phyloP scores from a whole-genome alignment of 2,113 vertebrate genomes.

The Seriola quinqueradiata region DNA sequence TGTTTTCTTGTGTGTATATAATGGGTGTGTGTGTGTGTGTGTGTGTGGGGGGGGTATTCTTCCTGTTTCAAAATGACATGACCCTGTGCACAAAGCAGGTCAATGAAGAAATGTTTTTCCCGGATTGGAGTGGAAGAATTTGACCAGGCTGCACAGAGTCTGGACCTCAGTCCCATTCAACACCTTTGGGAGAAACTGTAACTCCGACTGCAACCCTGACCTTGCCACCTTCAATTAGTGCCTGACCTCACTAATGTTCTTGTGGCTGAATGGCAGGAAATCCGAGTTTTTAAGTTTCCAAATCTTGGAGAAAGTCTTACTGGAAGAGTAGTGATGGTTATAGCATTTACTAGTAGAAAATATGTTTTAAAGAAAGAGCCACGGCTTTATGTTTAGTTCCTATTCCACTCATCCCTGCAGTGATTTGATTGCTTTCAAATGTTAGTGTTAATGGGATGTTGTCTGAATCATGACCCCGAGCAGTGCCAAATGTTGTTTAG shows the following conservation, averaged over 20 bases:
- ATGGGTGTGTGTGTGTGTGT: too few relatives aligned
- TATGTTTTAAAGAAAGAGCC: too few relatives aligned
- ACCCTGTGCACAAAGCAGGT: not conserved
- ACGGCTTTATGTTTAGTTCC: too few relatives aligned
- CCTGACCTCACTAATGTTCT: not conserved
- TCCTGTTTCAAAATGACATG: slow-evolving; percentile 10
- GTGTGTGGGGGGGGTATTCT: not conserved
- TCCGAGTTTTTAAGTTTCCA: not conserved
- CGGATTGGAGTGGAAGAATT: not conserved
- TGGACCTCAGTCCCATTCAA: not conserved
- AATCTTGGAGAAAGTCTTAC: not conserved
- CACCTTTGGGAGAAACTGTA: not conserved
- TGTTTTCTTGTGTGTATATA: too few relatives aligned
- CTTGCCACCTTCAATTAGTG: not conserved
- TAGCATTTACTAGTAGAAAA: too few relatives aligned
- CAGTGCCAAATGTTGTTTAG: not conserved
- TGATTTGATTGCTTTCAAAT: slow-evolving; percentile 6
- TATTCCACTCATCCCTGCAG: not conserved
- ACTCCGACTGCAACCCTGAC: not conserved
- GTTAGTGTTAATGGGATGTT: not conserved
- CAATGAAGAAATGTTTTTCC: slow-evolving; percentile 3
- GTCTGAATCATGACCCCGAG: not conserved
- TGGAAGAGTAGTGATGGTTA: not conserved
- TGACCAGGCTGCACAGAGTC: not conserved
- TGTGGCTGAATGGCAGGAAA: slow-evolving; percentile 47